These are phyloP conservation scores for Gobio gobio DNA, from an alignment of 2,113 vertebrate genomes.

Conservation along the genomic window DNA sequence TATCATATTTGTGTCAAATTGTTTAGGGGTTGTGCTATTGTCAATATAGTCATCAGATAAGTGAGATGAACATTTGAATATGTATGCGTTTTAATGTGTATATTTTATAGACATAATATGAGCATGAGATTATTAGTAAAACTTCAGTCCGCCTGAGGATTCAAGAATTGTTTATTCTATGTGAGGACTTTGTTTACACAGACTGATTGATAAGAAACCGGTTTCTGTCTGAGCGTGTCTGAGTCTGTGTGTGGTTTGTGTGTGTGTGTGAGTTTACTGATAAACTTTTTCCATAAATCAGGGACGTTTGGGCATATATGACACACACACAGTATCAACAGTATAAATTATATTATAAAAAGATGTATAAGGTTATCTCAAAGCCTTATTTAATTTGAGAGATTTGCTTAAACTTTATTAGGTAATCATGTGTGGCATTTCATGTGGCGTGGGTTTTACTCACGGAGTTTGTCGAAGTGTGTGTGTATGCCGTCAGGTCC, in stretches of 20 bases:
- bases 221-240: slow-evolving; percentile 43
- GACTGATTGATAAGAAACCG: slow-evolving; percentile 56
- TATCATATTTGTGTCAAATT: not conserved
- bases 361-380: slow-evolving; percentile 42
- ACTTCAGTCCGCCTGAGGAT: slow-evolving; percentile 15
- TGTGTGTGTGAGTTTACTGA: slow-evolving; percentile 41
- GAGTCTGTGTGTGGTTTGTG: slow-evolving; percentile 26
- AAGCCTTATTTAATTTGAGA: not conserved
- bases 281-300: slow-evolving; percentile 49
- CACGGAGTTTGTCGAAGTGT: slow-evolving; percentile 82
- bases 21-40: not conserved
- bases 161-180: slow-evolving; percentile 56
- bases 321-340: slow-evolving; percentile 33
- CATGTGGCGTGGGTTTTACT: slow-evolving; percentile 63
- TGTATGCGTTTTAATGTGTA: slow-evolving; percentile 59
- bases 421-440: slow-evolving; percentile 16
- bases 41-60: not conserved
- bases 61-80: slow-evolving; percentile 30
- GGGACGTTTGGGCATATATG: not conserved
- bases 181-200: slow-evolving; percentile 56
- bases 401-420: not conserved
- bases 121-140: slow-evolving; percentile 58
- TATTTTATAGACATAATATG: slow-evolving; percentile 13
- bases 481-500: slow-evolving; percentile 81
- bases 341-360: slow-evolving; percentile 41